These are phyloP conservation scores for Sinocyclocheilus anshuiensis DNA, from an alignment of 2,113 vertebrate genomes.

Conservation along the genomic window DNA sequence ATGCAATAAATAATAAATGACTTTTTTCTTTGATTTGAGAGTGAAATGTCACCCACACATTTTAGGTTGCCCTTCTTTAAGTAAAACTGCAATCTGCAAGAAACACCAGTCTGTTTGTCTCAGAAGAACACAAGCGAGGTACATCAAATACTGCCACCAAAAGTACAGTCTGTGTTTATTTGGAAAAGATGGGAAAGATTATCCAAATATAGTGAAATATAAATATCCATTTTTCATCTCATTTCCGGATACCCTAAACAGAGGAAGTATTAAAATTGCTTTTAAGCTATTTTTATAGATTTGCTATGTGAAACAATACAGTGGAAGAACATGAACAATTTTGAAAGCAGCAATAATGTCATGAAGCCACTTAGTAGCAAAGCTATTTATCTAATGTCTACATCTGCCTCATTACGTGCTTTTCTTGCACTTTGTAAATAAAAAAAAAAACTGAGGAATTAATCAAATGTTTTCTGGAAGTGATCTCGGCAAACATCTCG, in stretches of 20 bases:
- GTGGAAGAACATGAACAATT: background rate
- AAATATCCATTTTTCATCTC: constrained; percentile 18
- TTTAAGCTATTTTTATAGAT: constrained; percentile 19
- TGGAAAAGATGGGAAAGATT: constrained; percentile 24
- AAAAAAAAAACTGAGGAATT: background rate
- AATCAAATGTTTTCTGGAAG: constrained; percentile 31
- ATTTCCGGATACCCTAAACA: background rate
- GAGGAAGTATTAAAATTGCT: constrained; percentile 16
- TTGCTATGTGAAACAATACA: background rate
- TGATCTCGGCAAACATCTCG: background rate
- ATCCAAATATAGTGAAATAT: constrained; percentile 39
- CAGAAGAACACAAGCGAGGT: constrained; percentile 1
- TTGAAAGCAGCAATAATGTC: constrained; percentile 12
- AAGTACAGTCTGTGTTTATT: constrained; percentile 28
- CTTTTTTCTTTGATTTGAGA: background rate
- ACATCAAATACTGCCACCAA: constrained; percentile 21
- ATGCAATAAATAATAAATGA: background rate
- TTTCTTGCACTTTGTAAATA: background rate
- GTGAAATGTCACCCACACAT: background rate
- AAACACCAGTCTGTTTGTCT: background rate
- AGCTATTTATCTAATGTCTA: constrained; percentile 24
- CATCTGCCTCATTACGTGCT: constrained; percentile 30
- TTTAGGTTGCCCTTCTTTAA: background rate
- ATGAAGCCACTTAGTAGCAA: constrained; percentile 3
- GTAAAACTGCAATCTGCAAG: background rate